Evolutionary conservation across 2,113 vertebrate species (phyloP), one percentile per base, ranked within the genome.

Genomic region (Rana temporaria): DNA sequence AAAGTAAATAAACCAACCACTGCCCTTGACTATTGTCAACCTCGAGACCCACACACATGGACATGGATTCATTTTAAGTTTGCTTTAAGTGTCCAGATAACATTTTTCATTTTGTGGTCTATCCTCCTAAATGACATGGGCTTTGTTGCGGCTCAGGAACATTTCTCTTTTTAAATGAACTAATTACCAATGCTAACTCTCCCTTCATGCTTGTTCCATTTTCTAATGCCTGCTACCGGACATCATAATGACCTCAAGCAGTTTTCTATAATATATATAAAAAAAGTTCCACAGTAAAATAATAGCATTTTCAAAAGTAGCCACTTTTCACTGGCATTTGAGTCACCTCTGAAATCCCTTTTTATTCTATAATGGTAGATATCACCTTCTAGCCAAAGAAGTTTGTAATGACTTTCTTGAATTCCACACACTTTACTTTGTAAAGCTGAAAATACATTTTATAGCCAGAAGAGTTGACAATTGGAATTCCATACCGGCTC

Each of bases 321-420:
- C 22, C 20, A 19, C 65, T 67, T 56, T 57, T 79, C 26, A 22
- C 15, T 22, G n/a, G 19, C 30, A 59, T 79, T 79, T 79, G 17
- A 80, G 64, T 80, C n/a, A 62, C 22, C 65, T 67, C 26, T 59
- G 30, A 65, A 55, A 24, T 66, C 14, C 22, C 26, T 57, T 69
- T 42, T n/a, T 62, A 6, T 42, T 42, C 32, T 62, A 11, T 62
- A 75, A 42, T 24, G 56, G 56, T 32, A 62, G 56, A 32, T 42
- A 64, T 65, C 34, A 64, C 60, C 74, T 77, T 52, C 60, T 64
- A 77, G 22, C 74, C 30, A 52, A 64, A 64, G 22, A 48, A 65
- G 24, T 53, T 77, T 53, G 38, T 77, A 77, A 77, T 65, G 74
- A 52, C 20, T 65, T 64, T 26, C 53, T 16, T 64, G 38, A 52